Evolutionary conservation across 1,140 invertebrate species (phyloP).

Genomic region (Cyclina sinensis): DNA sequence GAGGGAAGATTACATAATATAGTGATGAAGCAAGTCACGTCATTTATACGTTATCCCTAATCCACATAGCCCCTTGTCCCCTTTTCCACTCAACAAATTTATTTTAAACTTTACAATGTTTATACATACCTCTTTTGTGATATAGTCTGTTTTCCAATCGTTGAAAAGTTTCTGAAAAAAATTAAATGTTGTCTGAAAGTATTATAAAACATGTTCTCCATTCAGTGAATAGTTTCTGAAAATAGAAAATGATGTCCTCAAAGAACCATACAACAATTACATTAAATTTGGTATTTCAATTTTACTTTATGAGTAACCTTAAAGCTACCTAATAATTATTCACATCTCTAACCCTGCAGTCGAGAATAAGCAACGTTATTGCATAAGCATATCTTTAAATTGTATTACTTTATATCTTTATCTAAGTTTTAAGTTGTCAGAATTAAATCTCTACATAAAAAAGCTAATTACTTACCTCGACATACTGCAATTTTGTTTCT

Average conservation of each 20-base stretch:
- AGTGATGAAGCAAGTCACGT: no score
- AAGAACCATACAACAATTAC: no score
- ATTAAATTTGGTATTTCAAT: no score
- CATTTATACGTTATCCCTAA: no score
- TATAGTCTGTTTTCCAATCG: conserved; percentile 7
- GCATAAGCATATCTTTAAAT: neutral
- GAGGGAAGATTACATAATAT: no score
- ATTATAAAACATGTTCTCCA: no score
- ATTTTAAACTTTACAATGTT: no score
- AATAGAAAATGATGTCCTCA: no score
- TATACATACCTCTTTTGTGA: neutral
- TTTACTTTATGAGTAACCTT: no score
- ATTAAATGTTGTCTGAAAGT: no score
- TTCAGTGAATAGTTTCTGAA: neutral
- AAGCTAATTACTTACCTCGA: conserved; percentile 73
- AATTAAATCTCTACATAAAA: neutral
- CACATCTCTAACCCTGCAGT: neutral
- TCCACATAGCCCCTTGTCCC: no score
- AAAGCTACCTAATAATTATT: neutral
- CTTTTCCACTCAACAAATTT: no score
- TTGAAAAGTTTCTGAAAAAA: conserved; percentile 68
- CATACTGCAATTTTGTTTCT: conserved; percentile 71
- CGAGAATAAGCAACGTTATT: neutral
- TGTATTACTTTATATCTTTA: neutral
- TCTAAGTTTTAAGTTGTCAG: neutral